phyloP scores from a whole-genome alignment of 1,140 invertebrate species.

The Eumaeus atala region DNA sequence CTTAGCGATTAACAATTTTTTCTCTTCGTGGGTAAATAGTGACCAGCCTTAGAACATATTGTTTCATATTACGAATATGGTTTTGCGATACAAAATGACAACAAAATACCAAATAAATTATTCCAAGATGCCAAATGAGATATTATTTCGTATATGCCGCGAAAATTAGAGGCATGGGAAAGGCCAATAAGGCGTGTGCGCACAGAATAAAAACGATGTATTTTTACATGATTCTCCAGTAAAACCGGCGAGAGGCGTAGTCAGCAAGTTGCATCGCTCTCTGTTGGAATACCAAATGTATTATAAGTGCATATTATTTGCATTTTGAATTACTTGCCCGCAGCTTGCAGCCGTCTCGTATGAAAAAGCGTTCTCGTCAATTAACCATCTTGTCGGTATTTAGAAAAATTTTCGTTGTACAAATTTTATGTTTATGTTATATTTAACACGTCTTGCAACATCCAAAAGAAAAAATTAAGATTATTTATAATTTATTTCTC shows the following conservation, averaged over 20 bases:
- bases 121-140: constrained; percentile 23
- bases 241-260: constrained; percentile 59
- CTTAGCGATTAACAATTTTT: too few species aligned
- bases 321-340: constrained; percentile 67
- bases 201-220: constrained; percentile 57
- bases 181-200: constrained; percentile 57
- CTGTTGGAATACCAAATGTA: constrained; percentile 63
- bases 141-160: constrained; percentile 46
- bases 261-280: constrained; percentile 39
- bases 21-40: too few species aligned
- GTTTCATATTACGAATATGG: too few species aligned
- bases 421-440: not conserved
- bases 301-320: constrained; percentile 67
- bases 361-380: constrained; percentile 16
- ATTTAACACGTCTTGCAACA: too few species aligned
- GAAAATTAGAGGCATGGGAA: constrained; percentile 70
- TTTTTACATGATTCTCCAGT: constrained; percentile 70
- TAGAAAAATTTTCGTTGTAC: constrained; percentile 3
- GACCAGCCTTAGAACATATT: too few species aligned
- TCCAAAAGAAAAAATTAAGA: too few species aligned
- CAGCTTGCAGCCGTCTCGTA: constrained; percentile 14
- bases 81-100: too few species aligned
- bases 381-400: constrained; percentile 17
- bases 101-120: not conserved
- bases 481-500: too few species aligned